Evolutionary conservation across 2,797 vertebrate species (phyloP).

Genomic region (Eulemur albifrons): DNA sequence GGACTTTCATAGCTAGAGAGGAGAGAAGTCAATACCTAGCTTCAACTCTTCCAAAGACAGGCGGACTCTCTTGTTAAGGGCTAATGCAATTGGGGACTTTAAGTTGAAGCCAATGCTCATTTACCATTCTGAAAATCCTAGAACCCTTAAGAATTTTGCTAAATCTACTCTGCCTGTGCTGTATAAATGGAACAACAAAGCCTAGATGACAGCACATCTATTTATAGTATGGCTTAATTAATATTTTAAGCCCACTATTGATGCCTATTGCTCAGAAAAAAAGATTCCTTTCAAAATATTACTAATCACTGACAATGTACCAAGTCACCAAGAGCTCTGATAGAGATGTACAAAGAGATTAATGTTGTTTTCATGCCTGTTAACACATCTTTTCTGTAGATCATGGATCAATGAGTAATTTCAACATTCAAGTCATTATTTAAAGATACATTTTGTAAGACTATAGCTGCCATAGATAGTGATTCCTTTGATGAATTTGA

Average conservation of each 20-base stretch:
- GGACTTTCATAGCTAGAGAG: neutral
- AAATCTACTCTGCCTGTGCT: neutral
- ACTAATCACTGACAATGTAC: neutral
- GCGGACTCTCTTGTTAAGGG: neutral
- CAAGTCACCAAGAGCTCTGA: neutral
- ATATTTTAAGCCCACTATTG: neutral
- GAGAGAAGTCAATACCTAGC: neutral
- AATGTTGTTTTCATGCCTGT: neutral
- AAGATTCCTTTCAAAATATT: neutral
- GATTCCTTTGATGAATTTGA: neutral
- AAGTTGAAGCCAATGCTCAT: neutral
- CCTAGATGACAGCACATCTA: neutral
- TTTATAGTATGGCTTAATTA: neutral
- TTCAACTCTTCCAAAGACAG: neutral
- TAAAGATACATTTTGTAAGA: neutral
- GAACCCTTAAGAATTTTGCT: neutral
- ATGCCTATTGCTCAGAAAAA: neutral
- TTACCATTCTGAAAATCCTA: neutral
- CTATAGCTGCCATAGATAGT: neutral
- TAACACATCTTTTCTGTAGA: neutral
- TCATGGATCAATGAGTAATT: neutral
- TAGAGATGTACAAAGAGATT: neutral
- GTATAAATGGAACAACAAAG: neutral
- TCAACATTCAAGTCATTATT: neutral
- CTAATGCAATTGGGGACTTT: neutral